A percentile compares a stretch with the other conserved stretches of the same genome.
phyloP scores from a whole-genome alignment of 53 echinoderm and acorn worm species.

The Paracentrotus lividus region DNA sequence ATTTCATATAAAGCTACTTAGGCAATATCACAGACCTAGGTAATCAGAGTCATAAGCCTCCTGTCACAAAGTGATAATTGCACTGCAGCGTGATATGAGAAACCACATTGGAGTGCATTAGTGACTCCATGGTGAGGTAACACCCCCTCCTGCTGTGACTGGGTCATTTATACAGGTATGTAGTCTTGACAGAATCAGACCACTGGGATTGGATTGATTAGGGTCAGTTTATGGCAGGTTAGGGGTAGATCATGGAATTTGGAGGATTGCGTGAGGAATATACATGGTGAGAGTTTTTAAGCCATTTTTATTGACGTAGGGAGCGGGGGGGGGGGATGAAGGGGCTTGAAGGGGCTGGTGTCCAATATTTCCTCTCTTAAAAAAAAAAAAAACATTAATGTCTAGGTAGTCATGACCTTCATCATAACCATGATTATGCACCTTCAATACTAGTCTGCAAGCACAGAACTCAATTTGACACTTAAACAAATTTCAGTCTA shows the following conservation, averaged over 20 bases:
- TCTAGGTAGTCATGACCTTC: not conserved
- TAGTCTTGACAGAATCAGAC: not conserved
- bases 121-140: constrained; percentile 31
- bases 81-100: constrained; percentile 31
- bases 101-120: constrained; percentile 1
- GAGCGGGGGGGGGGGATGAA: no score
- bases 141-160: constrained; percentile 22
- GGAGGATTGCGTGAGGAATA: not conserved
- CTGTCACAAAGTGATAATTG: constrained; percentile 52
- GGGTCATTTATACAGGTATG: not conserved
- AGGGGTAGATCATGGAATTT: not conserved
- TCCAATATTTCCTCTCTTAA: no score
- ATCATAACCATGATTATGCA: not conserved
- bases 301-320: no score
- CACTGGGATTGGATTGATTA: not conserved
- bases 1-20: not conserved
- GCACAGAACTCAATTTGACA: no score
- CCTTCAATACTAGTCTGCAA: not conserved
- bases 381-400: no score
- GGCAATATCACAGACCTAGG: not conserved
- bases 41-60: constrained; percentile 44
- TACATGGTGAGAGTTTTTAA: not conserved
- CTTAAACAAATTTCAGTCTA: no score
- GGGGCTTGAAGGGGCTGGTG: not conserved
- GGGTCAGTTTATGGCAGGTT: not conserved